A percentile compares a stretch with the other conserved stretches of the same genome.
Evolutionary conservation across 2,888 invertebrate species (phyloP).

Genomic region (Tetragnatha montana): DNA sequence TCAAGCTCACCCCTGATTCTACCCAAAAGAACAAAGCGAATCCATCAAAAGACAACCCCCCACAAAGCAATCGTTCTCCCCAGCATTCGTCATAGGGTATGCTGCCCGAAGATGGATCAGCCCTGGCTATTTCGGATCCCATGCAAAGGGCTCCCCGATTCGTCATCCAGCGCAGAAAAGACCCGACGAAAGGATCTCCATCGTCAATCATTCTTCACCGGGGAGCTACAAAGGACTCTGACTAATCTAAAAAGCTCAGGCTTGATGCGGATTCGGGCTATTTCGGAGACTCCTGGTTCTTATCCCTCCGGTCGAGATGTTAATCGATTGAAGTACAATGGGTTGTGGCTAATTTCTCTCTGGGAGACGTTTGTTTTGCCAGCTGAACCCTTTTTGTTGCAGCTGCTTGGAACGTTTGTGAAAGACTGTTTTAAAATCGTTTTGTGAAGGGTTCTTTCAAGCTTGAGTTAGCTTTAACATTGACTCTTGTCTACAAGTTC

Average conservation of each 20-base stretch:
- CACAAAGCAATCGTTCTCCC: background rate
- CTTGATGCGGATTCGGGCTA: background rate
- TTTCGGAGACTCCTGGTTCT: conserved; percentile 2
- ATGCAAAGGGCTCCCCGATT: conserved; percentile 18
- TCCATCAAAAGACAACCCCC: too few species aligned
- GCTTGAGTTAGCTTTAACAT: too few species aligned
- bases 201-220: conserved; percentile 32
- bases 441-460: too few species aligned
- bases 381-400: background rate
- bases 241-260: background rate
- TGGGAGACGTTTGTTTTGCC: background rate
- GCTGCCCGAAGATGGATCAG: background rate
- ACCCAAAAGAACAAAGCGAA: background rate
- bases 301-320: background rate
- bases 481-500: too few species aligned
- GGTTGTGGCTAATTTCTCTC: background rate
- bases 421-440: too few species aligned
- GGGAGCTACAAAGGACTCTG: background rate
- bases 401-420: too few species aligned
- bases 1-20: background rate
- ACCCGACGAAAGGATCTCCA: background rate
- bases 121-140: background rate
- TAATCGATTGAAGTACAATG: background rate
- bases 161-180: conserved; percentile 34
- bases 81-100: background rate